A percentile compares a stretch with the other conserved stretches of the same genome.
Evolutionary conservation across 2,797 vertebrate species (phyloP).

Genomic region (Oophaga sylvatica): DNA sequence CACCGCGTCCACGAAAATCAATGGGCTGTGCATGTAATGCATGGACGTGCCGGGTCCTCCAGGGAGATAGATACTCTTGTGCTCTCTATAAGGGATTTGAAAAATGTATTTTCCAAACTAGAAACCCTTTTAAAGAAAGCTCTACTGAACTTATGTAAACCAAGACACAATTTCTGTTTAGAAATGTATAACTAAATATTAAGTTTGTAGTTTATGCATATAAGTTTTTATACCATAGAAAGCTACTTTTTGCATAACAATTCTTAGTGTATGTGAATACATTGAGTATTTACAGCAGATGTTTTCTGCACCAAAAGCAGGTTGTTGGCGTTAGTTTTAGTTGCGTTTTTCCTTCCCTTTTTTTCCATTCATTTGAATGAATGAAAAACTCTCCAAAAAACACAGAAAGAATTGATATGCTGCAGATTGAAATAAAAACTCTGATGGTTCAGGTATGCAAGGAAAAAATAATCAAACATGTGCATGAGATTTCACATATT

Average conservation of each 20-base stretch:
- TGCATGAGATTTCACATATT: too few species aligned
- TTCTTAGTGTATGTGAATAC: background rate
- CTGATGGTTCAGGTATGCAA: too few species aligned
- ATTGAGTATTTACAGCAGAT: too few species aligned
- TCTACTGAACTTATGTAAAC: background rate
- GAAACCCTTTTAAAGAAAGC: background rate
- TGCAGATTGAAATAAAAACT: too few species aligned
- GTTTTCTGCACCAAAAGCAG: too few species aligned
- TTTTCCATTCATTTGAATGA: too few species aligned
- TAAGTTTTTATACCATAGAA: background rate
- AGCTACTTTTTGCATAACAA: background rate
- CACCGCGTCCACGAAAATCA: background rate
- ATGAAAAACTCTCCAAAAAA: too few species aligned
- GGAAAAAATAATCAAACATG: too few species aligned
- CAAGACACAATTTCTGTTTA: background rate
- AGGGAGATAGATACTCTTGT: background rate
- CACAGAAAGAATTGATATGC: too few species aligned
- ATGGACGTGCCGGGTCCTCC: background rate
- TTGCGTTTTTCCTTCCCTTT: too few species aligned
- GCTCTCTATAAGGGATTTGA: background rate
- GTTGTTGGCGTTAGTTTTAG: too few species aligned
- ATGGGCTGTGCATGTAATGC: background rate
- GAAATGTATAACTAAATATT: background rate
- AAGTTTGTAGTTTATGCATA: background rate
- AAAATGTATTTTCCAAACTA: background rate